Evolutionary conservation across 2,888 invertebrate genomes (phyloP).

Genomic region (Hymenopus coronatus): DNA sequence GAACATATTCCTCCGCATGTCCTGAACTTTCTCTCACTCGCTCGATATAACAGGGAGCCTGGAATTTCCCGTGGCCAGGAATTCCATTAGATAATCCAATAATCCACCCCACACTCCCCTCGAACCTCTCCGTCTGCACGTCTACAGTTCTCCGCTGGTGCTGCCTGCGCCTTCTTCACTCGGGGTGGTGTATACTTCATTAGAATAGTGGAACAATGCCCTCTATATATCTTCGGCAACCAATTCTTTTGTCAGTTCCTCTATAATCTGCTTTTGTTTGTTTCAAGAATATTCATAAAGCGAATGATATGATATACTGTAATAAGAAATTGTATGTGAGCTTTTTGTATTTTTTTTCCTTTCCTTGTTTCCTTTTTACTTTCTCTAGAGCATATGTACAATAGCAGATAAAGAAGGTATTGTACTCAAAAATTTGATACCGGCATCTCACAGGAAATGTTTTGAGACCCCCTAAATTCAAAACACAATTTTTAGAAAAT

Average conservation of each 20-base stretch:
- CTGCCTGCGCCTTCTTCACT: neutral
- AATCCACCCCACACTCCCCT: neutral
- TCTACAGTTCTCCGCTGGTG: neutral
- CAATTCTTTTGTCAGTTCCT: neutral
- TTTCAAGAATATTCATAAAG: no score
- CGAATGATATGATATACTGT: no score
- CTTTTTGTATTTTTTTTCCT: no score
- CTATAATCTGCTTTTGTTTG: no score
- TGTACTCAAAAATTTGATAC: no score
- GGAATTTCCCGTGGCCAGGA: neutral
- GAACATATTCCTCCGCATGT: neutral
- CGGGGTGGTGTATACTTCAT: neutral
- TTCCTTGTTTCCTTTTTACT: no score
- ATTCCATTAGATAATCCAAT: constrained; percentile 15
- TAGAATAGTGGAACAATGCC: neutral
- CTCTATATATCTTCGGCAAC: neutral
- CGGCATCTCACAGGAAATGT: no score
- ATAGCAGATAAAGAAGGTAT: no score
- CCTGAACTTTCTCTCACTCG: neutral
- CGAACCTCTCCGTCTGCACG: neutral
- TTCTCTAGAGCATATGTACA: no score
- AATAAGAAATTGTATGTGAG: no score
- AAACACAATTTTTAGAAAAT: no score
- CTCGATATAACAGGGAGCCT: neutral
- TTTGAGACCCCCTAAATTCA: no score